These are phyloP conservation scores for Pseudochaenichthys georgianus DNA, from an alignment of 2,797 vertebrate genomes.

Conservation along the genomic window DNA sequence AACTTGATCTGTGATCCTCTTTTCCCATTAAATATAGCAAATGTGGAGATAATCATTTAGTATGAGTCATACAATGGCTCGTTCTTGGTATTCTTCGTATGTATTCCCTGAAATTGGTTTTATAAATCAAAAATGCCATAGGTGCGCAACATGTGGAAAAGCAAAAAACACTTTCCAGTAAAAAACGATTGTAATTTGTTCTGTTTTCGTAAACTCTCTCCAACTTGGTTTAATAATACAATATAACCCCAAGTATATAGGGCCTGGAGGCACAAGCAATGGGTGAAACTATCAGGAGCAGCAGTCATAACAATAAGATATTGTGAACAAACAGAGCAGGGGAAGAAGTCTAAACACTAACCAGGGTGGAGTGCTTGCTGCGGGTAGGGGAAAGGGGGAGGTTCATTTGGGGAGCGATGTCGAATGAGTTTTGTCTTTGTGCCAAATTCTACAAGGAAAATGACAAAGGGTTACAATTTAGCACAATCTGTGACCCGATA, in stretches of 20 bases:
- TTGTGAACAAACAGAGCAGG: constrained; percentile 50
- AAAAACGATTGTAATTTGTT: no score
- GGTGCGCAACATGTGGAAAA: neutral
- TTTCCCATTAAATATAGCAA: neutral
- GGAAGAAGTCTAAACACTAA: constrained; percentile 76
- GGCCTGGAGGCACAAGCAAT: constrained; percentile 11
- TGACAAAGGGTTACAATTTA: constrained; percentile 43
- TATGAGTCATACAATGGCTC: constrained; percentile 26
- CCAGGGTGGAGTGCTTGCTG: constrained; percentile 88
- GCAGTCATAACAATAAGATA: constrained; percentile 38
- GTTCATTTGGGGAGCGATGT: constrained; percentile 83
- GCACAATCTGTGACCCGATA: constrained; percentile 14
- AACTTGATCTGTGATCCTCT: neutral
- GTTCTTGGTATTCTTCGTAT: neutral
- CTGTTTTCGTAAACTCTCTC: no score
- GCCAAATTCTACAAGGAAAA: constrained; percentile 82
- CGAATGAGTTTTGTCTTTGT: constrained; percentile 86
- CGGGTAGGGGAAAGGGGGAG: constrained; percentile 84
- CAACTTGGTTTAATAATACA: constrained; percentile 10
- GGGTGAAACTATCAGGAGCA: constrained; percentile 26
- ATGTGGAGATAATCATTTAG: constrained; percentile 12
- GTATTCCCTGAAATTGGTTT: constrained; percentile 29
- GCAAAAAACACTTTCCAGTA: no score
- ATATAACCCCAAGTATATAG: constrained; percentile 7
- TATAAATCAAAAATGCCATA: constrained; percentile 2